phyloP scores from a whole-genome alignment of 2,113 vertebrate genomes.

The Chloropsis hardwickii region DNA sequence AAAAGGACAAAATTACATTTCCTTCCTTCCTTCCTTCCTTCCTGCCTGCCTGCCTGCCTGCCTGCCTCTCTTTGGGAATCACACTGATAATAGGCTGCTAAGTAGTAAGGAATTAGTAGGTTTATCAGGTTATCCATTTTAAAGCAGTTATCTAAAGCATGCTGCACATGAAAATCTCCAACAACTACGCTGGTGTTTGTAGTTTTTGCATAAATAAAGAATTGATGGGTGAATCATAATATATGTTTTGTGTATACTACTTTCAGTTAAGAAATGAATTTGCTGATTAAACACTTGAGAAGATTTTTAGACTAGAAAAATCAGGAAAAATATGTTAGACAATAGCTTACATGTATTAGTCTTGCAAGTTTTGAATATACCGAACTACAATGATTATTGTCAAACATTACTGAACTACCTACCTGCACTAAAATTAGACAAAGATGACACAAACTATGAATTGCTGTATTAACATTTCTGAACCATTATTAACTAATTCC shows the following conservation, averaged over 20 bases:
- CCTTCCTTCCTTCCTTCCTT: not conserved
- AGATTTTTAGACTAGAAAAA: constrained; percentile 11
- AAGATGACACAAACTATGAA: not conserved
- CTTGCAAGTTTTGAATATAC: not conserved
- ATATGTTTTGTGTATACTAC: not conserved
- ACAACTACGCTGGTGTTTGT: not conserved
- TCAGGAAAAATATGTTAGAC: not conserved
- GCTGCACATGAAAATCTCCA: not conserved
- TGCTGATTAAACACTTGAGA: not conserved
- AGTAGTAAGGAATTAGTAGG: not conserved
- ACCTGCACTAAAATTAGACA: not conserved
- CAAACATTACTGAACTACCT: constrained; percentile 1
- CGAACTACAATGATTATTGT: not conserved
- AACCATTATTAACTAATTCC: constrained; percentile 30
- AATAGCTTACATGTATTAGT: not conserved
- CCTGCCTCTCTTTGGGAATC: not conserved
- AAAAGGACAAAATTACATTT: not conserved
- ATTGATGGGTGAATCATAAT: not conserved
- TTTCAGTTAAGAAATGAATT: not conserved
- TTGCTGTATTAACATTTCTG: constrained; percentile 24
- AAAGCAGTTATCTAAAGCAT: not conserved
- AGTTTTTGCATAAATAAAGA: not conserved
- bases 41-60: not conserved
- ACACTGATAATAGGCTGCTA: not conserved
- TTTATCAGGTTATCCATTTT: not conserved